Conservation (phyloP, 2,113 vertebrate genomes). For the Channa argus region DNA sequence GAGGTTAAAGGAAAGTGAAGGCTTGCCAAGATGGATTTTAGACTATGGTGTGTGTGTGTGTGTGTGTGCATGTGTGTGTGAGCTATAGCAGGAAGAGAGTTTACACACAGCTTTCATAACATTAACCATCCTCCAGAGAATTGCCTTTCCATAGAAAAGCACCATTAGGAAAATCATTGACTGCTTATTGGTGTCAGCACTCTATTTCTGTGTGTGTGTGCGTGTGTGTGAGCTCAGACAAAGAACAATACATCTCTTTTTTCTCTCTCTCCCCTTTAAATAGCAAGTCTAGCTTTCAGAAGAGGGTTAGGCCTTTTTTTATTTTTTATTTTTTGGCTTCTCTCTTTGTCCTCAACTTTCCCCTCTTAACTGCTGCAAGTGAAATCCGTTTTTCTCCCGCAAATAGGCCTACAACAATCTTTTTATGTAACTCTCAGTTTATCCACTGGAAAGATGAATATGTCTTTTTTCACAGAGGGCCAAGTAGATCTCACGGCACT, state of each 20-base stretch:
- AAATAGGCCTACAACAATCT: constrained; percentile 32
- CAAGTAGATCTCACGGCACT: constrained; percentile 3
- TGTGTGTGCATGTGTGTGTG: constrained; percentile 11
- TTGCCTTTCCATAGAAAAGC: constrained; percentile 61
- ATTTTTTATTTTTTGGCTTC: constrained; percentile 29
- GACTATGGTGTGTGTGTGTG: no score
- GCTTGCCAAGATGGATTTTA: constrained; percentile 32
- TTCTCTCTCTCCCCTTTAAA: constrained; percentile 21
- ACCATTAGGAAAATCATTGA: constrained; percentile 76
- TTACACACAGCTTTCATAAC: constrained; percentile 51
- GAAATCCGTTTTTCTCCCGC: constrained; percentile 29
- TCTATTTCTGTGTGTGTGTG: constrained; percentile 43
- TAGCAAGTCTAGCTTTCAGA: constrained; percentile 17
- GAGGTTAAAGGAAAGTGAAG: constrained; percentile 34
- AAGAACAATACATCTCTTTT: constrained; percentile 67
- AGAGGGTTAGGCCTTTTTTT: constrained; percentile 7
- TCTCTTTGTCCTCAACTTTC: constrained; percentile 49
- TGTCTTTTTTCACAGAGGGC: constrained; percentile 13
- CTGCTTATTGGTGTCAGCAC: constrained; percentile 72
- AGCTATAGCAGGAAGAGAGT: constrained; percentile 15
- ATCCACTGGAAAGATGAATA: constrained; percentile 36
- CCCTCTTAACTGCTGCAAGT: constrained; percentile 32
- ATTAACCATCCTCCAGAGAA: constrained; percentile 74
- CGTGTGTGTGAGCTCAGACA: constrained; percentile 49
- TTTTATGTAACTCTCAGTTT: constrained; percentile 51